Evolutionary conservation across 2,888 invertebrate species (phyloP), one percentile per base, ranked within the genome.

Genomic region (Hydriomena furcata): DNA sequence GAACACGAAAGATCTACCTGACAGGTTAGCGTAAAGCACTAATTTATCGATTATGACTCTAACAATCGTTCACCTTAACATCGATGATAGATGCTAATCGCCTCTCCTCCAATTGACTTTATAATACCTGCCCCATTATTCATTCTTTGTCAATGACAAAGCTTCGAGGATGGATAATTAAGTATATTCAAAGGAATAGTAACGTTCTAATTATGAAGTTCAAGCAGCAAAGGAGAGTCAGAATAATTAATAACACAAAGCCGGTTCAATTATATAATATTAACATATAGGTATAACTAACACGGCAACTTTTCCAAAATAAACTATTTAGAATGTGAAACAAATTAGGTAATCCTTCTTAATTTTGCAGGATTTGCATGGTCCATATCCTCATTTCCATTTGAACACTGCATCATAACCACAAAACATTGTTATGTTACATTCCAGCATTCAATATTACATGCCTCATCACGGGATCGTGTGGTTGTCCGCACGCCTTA

Each of bases 401-500:
- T 17, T 7, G 20, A 20, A 10, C n/a, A 20, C 34, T 20, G 8
- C 6, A 17, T n/a, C 21, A 10, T n/a, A 23, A 10, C 28, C 11
- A 32, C 25, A 23, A 21, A 35, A 7, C 34, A 40, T 25, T 25
- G 7, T 7, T n/a, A 2, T 25, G 24, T 32, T 27, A 23, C 35
- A 41, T 40, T 30, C 24, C 28, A 20, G 23, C 32, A 28, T 23
- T 12, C 30, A 17, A 34, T 44, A 48, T 32, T 27, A 50, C 37
- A 41, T 41, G 41, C 43, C 46, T 49, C 42, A 59, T 57, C 47
- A 63, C 60, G 54, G 47, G 58, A 58, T 61, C 44, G 52, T 28
- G 64, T 45, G 65, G 66, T 63, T 54, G 30, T 45, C 68, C 68
- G 52, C 68, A 34, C 49, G 51, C 64, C 66, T 63, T 65, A 65